Evolutionary conservation across 2,113 vertebrate genomes (phyloP).

Genomic region (Puntigrus tetrazona): DNA sequence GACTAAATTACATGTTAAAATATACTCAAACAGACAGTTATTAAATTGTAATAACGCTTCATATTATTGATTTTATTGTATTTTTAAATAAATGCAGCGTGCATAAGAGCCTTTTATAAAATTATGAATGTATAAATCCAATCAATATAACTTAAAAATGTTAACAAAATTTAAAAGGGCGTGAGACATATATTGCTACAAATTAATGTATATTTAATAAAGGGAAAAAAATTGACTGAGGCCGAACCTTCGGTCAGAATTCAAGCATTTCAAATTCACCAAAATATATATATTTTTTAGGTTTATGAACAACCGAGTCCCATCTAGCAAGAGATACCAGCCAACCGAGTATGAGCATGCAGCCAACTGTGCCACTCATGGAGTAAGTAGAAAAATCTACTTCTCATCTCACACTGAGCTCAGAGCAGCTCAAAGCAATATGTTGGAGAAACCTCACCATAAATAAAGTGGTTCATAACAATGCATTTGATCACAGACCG

Average conservation of each 20-base stretch:
- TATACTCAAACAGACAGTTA: background rate
- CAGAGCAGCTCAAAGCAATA: background rate
- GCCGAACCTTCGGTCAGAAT: background rate
- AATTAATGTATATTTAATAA: background rate
- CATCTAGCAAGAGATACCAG: slow-evolving; percentile 87
- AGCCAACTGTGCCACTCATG: slow-evolving; percentile 92
- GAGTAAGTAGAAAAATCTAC: slow-evolving; percentile 77
- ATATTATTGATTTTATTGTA: background rate
- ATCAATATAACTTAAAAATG: background rate
- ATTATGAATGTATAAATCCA: background rate
- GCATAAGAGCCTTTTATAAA: background rate
- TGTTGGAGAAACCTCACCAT: background rate
- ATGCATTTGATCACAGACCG: background rate
- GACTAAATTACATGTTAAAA: background rate
- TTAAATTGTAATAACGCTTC: background rate
- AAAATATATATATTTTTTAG: slow-evolving; percentile 65
- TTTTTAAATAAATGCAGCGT: background rate
- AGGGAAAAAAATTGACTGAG: background rate
- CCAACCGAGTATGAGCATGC: slow-evolving; percentile 93
- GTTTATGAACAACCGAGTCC: slow-evolving; percentile 94
- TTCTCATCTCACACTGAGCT: slow-evolving; percentile 7
- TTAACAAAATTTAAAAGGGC: background rate
- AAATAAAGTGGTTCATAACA: background rate
- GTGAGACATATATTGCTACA: background rate
- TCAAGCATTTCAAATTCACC: background rate